These are phyloP conservation scores for Pao palembangensis DNA, from an alignment of 2,113 vertebrate species.

Conservation along the genomic window DNA sequence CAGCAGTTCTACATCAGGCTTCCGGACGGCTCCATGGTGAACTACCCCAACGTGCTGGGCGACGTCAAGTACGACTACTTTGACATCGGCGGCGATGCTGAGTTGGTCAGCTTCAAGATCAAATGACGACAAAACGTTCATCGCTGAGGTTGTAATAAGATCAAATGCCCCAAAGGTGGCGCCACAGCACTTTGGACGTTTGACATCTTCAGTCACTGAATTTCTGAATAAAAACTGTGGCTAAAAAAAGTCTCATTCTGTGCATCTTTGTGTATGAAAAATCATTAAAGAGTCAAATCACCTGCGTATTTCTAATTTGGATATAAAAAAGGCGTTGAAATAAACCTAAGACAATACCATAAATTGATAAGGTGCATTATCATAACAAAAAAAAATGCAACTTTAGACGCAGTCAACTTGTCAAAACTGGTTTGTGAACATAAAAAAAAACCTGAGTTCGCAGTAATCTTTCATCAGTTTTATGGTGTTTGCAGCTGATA, in stretches of 20 bases:
- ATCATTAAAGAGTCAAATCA: neutral
- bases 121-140: slow-evolving; percentile 42
- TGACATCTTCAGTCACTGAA: slow-evolving; percentile 6
- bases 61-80: slow-evolving; percentile 70
- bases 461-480: neutral
- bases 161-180: slow-evolving; percentile 24
- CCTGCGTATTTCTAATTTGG: too few species aligned
- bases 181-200: slow-evolving; percentile 6
- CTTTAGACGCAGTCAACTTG: neutral
- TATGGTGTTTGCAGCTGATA: too few species aligned
- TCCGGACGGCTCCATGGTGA: slow-evolving; percentile 60
- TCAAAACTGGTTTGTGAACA: neutral
- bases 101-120: slow-evolving; percentile 63
- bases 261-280: neutral
- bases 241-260: neutral
- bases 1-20: slow-evolving; percentile 74
- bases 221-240: slow-evolving; percentile 46
- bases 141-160: slow-evolving; percentile 16
- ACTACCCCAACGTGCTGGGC: slow-evolving; percentile 74
- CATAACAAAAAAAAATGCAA: too few species aligned
- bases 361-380: too few species aligned
- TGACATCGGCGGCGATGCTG: slow-evolving; percentile 54
- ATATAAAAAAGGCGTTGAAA: too few species aligned
- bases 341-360: too few species aligned
- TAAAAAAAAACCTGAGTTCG: neutral